Conservation (phyloP, 1,140 invertebrate genomes). For the Drepana arcuata region DNA sequence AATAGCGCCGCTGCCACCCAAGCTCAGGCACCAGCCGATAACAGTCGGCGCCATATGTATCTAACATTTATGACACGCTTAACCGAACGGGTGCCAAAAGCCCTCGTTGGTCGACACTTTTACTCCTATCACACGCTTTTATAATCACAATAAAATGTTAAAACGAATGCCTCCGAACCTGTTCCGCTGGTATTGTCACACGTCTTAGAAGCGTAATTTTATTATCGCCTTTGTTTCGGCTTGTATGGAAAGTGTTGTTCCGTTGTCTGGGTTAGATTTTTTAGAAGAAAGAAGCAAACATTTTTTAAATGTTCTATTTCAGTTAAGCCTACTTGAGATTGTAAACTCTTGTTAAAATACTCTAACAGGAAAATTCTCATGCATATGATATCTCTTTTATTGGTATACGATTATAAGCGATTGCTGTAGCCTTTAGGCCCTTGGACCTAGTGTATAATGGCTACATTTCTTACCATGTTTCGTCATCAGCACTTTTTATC, state of each 20-base stretch:
- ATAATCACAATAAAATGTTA: constrained; percentile 40
- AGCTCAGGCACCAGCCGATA: constrained; percentile 18
- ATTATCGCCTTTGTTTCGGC: constrained; percentile 47
- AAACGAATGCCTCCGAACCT: constrained; percentile 1
- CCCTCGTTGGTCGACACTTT: constrained; percentile 55
- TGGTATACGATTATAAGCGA: too few relatives aligned
- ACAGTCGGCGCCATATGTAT: constrained; percentile 37
- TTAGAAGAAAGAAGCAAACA: too few relatives aligned
- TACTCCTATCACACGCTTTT: constrained; percentile 48
- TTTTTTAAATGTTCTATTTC: too few relatives aligned
- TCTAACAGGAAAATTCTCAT: too few relatives aligned
- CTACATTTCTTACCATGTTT: too few relatives aligned
- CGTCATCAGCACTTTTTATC: too few relatives aligned
- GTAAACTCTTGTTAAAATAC: too few relatives aligned
- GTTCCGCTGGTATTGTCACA: background rate
- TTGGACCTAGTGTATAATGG: too few relatives aligned
- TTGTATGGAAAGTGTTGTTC: background rate
- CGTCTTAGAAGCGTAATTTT: constrained; percentile 27
- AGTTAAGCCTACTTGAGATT: too few relatives aligned
- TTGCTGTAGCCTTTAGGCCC: too few relatives aligned
- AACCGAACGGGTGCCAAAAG: constrained; percentile 62
- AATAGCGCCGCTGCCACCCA: constrained; percentile 1
- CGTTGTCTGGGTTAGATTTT: too few relatives aligned
- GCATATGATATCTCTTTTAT: too few relatives aligned
- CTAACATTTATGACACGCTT: constrained; percentile 28